Percentiles rank a stretch among this genome's conserved stretches.
Evolutionary conservation across 2,888 invertebrate genomes (phyloP).

Genomic region (Drosophila trichaetosa): DNA sequence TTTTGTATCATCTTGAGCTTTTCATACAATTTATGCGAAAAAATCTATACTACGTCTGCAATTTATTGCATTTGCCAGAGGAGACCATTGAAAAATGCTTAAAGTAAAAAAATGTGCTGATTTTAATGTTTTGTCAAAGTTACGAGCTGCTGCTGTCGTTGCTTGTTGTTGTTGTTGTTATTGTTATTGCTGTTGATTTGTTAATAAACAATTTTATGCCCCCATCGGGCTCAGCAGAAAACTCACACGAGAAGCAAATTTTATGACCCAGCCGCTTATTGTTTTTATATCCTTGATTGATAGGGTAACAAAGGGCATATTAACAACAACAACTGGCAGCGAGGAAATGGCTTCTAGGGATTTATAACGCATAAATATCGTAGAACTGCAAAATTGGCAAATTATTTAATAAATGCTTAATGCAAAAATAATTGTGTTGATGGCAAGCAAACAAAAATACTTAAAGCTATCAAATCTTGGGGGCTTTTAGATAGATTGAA

Average conservation of each 20-base stretch:
- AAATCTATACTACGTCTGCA: constrained; percentile 79
- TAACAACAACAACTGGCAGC: constrained; percentile 2
- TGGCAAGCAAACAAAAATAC: background rate
- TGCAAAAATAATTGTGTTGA: constrained; percentile 16
- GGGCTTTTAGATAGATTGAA: background rate
- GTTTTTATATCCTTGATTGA: constrained; percentile 60
- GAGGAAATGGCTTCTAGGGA: background rate
- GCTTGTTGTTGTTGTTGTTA: constrained; percentile 23
- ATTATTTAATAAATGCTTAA: constrained; percentile 31
- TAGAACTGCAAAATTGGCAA: constrained; percentile 24
- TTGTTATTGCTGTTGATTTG: constrained; percentile 73
- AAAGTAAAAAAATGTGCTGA: constrained; percentile 64
- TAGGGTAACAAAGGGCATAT: constrained; percentile 51
- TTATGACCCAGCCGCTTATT: constrained; percentile 70
- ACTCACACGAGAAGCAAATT: constrained; percentile 69
- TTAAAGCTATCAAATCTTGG: background rate
- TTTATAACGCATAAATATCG: constrained; percentile 10
- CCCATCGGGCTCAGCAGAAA: constrained; percentile 63
- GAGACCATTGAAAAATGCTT: constrained; percentile 74
- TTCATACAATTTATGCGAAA: constrained; percentile 77
- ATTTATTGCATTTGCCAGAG: constrained; percentile 77
- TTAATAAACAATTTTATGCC: constrained; percentile 79
- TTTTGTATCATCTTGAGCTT: constrained; percentile 55
- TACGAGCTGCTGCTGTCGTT: constrained; percentile 16
- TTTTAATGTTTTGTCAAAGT: constrained; percentile 80